Percentiles rank a stretch among this genome's conserved stretches.
These are phyloP conservation scores for Trypoxylus dichotomus DNA, from an alignment of 1,140 invertebrate genomes.

Conservation along the genomic window DNA sequence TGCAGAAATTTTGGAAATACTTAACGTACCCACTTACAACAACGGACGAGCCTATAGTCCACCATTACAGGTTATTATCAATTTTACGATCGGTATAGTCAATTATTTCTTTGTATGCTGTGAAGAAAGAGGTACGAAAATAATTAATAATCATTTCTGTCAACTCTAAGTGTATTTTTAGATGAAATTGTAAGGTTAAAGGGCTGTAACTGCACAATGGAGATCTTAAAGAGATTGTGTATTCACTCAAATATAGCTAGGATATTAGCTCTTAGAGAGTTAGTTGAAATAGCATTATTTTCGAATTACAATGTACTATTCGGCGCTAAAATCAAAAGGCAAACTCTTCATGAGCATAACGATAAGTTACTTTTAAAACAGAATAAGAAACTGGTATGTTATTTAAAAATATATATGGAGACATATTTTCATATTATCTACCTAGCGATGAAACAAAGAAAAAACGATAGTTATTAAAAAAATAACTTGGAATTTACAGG, in stretches of 20 bases:
- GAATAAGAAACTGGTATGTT: constrained; percentile 51
- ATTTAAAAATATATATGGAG: too few species aligned
- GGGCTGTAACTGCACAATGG: constrained; percentile 64
- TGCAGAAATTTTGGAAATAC: constrained; percentile 53
- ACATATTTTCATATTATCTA: too few species aligned
- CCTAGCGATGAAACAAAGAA: too few species aligned
- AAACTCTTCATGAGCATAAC: constrained; percentile 50
- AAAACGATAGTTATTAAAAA: too few species aligned
- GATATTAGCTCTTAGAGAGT: constrained; percentile 69
- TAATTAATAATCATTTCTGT: constrained; percentile 4
- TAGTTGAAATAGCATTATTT: constrained; percentile 71
- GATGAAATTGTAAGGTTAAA: constrained; percentile 59
- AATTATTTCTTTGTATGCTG: constrained; percentile 78
- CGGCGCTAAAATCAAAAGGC: constrained; percentile 62
- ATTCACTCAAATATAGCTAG: constrained; percentile 66
- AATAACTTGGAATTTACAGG: too few species aligned
- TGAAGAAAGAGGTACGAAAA: constrained; percentile 62
- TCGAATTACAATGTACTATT: constrained; percentile 63
- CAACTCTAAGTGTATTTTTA: constrained; percentile 39
- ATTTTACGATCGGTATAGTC: constrained; percentile 68
- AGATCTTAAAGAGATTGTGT: constrained; percentile 65
- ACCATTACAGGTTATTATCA: constrained; percentile 59
- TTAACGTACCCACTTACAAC: constrained; percentile 50
- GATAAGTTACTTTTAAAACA: constrained; percentile 61
- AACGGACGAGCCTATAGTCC: constrained; percentile 47